Evolutionary conservation across 1,140 invertebrate species (phyloP).

Genomic region (Listronotus oregonensis): DNA sequence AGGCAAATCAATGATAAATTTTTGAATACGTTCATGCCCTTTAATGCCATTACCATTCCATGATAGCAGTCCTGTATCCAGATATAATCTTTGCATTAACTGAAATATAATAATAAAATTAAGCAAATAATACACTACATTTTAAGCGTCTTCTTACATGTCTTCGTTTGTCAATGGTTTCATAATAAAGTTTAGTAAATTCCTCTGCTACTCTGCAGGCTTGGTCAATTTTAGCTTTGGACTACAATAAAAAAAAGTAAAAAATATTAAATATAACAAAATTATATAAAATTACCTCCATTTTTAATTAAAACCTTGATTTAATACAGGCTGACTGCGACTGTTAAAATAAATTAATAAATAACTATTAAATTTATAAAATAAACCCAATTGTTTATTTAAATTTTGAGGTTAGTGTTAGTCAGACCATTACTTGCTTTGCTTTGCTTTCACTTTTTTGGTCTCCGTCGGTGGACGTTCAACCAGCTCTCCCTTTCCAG

Average conservation of each 20-base stretch:
- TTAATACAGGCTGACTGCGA: too few species aligned
- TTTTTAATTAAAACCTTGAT: too few species aligned
- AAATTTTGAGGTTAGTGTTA: too few species aligned
- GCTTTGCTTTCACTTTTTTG: too few species aligned
- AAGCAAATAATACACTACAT: background rate
- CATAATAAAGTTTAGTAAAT: conserved; percentile 83
- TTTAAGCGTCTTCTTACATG: conserved; percentile 65
- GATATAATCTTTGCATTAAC: conserved; percentile 76
- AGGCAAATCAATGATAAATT: conserved; percentile 77
- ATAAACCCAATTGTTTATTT: too few species aligned
- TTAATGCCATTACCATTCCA: conserved; percentile 91
- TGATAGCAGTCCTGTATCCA: conserved; percentile 76
- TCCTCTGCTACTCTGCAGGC: conserved; percentile 78
- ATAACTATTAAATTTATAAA: too few species aligned
- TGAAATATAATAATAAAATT: conserved; percentile 53
- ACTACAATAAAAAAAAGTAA: conserved; percentile 32
- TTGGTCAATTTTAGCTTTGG: conserved; percentile 67
- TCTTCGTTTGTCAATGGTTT: conserved; percentile 78
- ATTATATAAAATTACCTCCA: too few species aligned
- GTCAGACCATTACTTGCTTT: too few species aligned
- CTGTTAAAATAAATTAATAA: too few species aligned
- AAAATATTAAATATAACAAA: too few species aligned
- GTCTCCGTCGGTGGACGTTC: too few species aligned
- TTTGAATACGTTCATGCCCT: conserved; percentile 79
- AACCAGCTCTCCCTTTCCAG: too few species aligned